A percentile compares a stretch with the other conserved stretches of the same genome.
Conservation (phyloP, 53 echinoderm and acorn worm species). For the Paelopatides confundens region DNA sequence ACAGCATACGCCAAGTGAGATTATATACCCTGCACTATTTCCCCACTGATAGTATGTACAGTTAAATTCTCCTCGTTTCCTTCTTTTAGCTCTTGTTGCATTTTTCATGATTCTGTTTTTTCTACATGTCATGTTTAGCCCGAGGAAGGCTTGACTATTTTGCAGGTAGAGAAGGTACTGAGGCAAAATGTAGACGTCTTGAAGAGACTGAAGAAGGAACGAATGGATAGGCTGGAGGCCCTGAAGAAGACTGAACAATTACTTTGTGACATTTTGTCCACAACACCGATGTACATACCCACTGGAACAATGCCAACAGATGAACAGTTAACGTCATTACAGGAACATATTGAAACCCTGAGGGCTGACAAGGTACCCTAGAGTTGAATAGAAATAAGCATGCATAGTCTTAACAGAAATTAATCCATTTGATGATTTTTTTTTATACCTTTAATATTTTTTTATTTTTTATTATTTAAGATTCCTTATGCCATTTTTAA, state of each 20-base stretch:
- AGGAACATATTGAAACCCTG: slow-evolving; percentile 89
- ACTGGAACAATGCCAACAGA: slow-evolving; percentile 82
- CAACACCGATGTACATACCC: slow-evolving; percentile 96
- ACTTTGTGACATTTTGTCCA: slow-evolving; percentile 89
- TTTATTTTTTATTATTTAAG: no score
- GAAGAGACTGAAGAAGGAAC: slow-evolving; percentile 71
- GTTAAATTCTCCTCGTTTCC: no score
- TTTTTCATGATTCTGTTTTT: no score
- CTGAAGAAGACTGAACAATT: slow-evolving; percentile 85
- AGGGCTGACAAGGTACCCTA: slow-evolving; percentile 87
- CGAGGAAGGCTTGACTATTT: slow-evolving; percentile 83
- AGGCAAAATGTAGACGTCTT: slow-evolving; percentile 78
- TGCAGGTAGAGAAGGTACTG: slow-evolving; percentile 90
- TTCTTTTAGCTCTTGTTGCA: no score
- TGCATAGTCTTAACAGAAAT: no score
- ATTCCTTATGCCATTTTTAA: no score
- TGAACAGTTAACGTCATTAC: slow-evolving; percentile 78
- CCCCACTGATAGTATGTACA: no score
- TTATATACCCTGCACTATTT: no score
- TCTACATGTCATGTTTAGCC: slow-evolving; percentile 56
- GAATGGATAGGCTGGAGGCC: slow-evolving; percentile 70
- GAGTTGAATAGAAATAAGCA: no score
- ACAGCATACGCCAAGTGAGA: no score
- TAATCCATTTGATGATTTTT: no score
- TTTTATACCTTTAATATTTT: no score